These are phyloP conservation scores for Cyprinodon brontotheroides DNA, from an alignment of 2,113 vertebrate genomes.

Conservation along the genomic window DNA sequence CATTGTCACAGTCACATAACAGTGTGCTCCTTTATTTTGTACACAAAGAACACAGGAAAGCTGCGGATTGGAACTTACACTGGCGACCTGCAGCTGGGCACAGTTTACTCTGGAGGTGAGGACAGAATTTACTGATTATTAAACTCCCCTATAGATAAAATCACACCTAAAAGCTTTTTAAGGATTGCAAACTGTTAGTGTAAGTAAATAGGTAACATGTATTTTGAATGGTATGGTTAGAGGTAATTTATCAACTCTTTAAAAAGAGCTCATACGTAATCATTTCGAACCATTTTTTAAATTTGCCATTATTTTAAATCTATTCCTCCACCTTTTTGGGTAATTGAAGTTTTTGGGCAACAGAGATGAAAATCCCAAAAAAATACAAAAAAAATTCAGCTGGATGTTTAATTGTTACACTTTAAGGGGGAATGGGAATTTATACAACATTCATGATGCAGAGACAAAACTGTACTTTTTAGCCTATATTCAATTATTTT, in stretches of 20 bases:
- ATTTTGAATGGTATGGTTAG: background rate
- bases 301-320: background rate
- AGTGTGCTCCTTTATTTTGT: constrained; percentile 4
- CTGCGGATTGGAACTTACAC: constrained; percentile 87
- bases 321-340: background rate
- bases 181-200: background rate
- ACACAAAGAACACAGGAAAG: constrained; percentile 82
- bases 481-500: too few species aligned
- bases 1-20: background rate
- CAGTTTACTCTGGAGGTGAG: constrained; percentile 85
- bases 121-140: background rate
- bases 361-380: too few species aligned
- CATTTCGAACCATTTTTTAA: too few species aligned
- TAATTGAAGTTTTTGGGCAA: too few species aligned
- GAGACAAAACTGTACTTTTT: too few species aligned
- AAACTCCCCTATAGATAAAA: background rate
- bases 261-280: background rate
- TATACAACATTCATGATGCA: too few species aligned
- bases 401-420: too few species aligned
- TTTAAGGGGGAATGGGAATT: too few species aligned
- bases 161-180: background rate
- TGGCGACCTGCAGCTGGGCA: constrained; percentile 82
- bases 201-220: background rate
- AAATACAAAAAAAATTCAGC: too few species aligned
- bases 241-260: background rate